phyloP scores from a whole-genome alignment of 1,140 invertebrate genomes.

The Arctopsyche grandis region DNA sequence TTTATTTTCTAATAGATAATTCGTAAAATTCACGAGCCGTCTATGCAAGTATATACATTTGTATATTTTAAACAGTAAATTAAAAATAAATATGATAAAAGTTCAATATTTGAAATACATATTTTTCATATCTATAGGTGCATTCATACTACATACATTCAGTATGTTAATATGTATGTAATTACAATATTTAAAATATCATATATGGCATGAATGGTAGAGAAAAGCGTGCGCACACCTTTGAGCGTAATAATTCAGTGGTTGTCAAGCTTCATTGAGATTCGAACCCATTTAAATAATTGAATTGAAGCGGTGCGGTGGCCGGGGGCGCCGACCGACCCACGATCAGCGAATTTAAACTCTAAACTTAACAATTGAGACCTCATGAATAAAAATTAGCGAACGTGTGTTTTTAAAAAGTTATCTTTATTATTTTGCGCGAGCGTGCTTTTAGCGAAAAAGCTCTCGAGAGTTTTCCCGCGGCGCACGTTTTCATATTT shows the following conservation, averaged over 20 bases:
- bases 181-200: too few relatives aligned
- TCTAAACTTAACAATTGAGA: background rate
- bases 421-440: background rate
- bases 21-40: too few relatives aligned
- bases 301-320: slow-evolving; percentile 20
- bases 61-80: too few relatives aligned
- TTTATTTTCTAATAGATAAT: too few relatives aligned
- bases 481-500: slow-evolving; percentile 22
- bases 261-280: slow-evolving; percentile 39
- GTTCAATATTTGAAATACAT: too few relatives aligned
- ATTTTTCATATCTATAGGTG: too few relatives aligned
- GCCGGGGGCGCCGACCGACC: slow-evolving; percentile 17
- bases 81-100: too few relatives aligned
- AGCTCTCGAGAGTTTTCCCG: background rate
- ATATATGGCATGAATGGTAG: too few relatives aligned
- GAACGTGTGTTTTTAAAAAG: background rate
- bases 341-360: background rate
- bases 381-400: background rate
- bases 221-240: slow-evolving; percentile 11
- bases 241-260: slow-evolving; percentile 30
- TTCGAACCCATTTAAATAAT: slow-evolving; percentile 39
- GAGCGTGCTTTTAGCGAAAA: background rate
- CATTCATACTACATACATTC: too few relatives aligned
- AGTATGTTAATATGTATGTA: too few relatives aligned
- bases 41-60: too few relatives aligned